Base-by-base conservation (phyloP, 2,113 vertebrate species). In the Calonectris borealis region DNA sequence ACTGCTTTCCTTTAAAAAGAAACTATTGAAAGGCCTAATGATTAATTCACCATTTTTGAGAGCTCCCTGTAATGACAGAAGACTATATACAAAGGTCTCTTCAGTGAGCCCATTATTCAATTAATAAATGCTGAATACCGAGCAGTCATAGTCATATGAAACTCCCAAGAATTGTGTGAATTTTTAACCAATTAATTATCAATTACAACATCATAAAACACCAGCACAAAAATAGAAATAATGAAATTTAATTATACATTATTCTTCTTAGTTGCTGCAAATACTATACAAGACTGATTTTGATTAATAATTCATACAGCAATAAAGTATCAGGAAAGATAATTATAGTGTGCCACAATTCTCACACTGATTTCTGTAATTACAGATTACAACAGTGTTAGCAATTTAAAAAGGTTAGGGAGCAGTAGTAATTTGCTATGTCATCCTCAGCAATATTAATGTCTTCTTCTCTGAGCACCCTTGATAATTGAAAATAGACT, bases 241-340 rank as follows among this genome's bases (percentile, higher is more conserved):
- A 98, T 96, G 94, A 98, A 98, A 98, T 98, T 98, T 98, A 98
- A 98, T 98, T 98, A 98, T 97, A 98, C 97, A 97, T 98, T 98
- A 98, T 98, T 98, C 97, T 98, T 97, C 93, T 97, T 97, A 98
- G 98, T 98, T 98, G 98, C 97, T 57, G 95, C 97, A 98, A 98
- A 98, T 98, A 98, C 98, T 96, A 98, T 97, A 98, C 98, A 98
- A 98, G 98, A 98, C 97, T 98, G 98, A 98, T 98, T 98, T 97
- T 98, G 98, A 98, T 98, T 98, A 98, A 98, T 98, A 98, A 98
- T 98, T 98, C 98, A 98, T 98, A 98, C 97, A 97, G 98, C 97
- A 98, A 98, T 98, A 97, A 98, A 97, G 97, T 98, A 98, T 98
- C 97, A 98, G 95, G 98, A 98, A 98, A 98, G 98, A 98, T 98